Base-by-base conservation (phyloP, 2,797 vertebrate species). In the Pseudomugil gertrudae region DNA sequence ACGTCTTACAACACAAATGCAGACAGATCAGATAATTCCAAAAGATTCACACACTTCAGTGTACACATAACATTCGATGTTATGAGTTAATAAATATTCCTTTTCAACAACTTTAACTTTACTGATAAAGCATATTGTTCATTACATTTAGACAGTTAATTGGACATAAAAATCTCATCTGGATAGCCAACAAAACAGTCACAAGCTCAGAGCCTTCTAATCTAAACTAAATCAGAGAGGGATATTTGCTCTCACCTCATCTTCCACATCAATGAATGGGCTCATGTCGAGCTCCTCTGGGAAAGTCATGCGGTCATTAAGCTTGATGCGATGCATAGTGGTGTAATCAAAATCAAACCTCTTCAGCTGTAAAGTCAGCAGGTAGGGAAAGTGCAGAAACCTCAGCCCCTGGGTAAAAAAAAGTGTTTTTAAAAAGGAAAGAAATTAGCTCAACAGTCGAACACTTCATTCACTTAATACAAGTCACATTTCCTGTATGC, bases 281-380 rank as follows among this genome's bases (percentile, higher is more conserved):
- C 96, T 95, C 98, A 99, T 99, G 89, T 99, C 98, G 40, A 99
- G 88, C 86, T 99, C 97, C 53, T 99, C 98, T 0, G 97, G 98
- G 92, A 99, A 99, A 71, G 96, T 96, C 98, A 99, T 99, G 79
- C 97, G 95, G 85, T 99, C 97, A 30, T 99, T 99, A 59, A 99
- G 92, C 84, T 99, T 99, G 89, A 99, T 99, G 80, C 98, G 96
- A 88, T 99, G 98, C 98, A 99, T 98, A 80, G 97, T 99, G 90
- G 96, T 98, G 87, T 99, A 99, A 93, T 99, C 98, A 35, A 99
- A 99, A 91, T 99, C 98, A 89, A 99, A 99, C 2, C 98, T 95
- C 91, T 99, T 99, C 84, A 99, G 92, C 87, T 99, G 98, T 60
- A 99, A 90, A 0, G 97, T 99, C 88, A 99, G 94, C 84, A 99